Percentiles rank a stretch among this genome's conserved stretches.
Conservation (phyloP, 2,888 invertebrate genomes). For the Thumatha senex region DNA sequence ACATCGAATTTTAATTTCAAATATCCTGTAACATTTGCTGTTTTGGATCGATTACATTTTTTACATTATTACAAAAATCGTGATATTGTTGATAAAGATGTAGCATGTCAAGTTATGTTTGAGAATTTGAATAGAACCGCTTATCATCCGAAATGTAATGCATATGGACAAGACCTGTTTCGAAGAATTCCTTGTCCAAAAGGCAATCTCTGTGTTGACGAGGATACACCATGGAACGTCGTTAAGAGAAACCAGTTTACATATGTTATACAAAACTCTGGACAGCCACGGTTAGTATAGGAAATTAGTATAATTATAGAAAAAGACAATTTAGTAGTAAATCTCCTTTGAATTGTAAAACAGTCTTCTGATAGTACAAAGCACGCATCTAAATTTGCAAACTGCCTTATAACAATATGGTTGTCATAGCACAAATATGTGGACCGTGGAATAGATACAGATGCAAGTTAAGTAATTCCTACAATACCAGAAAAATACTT, state of each 20-base stretch:
- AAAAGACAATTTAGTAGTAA: too few species aligned
- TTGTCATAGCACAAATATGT: too few species aligned
- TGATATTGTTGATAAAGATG: conserved; percentile 83
- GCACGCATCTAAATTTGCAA: too few species aligned
- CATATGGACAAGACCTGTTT: conserved; percentile 89
- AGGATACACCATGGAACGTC: conserved; percentile 93
- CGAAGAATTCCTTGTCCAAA: conserved; percentile 93
- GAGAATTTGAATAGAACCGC: conserved; percentile 91
- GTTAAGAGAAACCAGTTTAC: conserved; percentile 96
- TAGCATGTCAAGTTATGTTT: conserved; percentile 94
- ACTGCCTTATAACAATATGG: too few species aligned
- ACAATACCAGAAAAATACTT: too few species aligned
- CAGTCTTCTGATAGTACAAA: too few species aligned
- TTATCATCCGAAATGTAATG: conserved; percentile 93
- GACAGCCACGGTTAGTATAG: conserved; percentile 90
- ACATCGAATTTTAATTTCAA: conserved; percentile 88
- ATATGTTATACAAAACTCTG: conserved; percentile 94
- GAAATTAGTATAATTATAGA: too few species aligned
- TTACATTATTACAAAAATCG: conserved; percentile 95
- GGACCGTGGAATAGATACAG: too few species aligned
- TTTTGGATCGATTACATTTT: conserved; percentile 94
- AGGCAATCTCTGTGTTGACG: conserved; percentile 91
- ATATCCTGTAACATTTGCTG: conserved; percentile 91
- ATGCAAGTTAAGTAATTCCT: too few species aligned
- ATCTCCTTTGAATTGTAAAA: too few species aligned